A percentile compares a stretch with the other conserved stretches of the same genome.
Conservation (phyloP, 2,888 invertebrate species). For the Tachystola acroxantha region DNA sequence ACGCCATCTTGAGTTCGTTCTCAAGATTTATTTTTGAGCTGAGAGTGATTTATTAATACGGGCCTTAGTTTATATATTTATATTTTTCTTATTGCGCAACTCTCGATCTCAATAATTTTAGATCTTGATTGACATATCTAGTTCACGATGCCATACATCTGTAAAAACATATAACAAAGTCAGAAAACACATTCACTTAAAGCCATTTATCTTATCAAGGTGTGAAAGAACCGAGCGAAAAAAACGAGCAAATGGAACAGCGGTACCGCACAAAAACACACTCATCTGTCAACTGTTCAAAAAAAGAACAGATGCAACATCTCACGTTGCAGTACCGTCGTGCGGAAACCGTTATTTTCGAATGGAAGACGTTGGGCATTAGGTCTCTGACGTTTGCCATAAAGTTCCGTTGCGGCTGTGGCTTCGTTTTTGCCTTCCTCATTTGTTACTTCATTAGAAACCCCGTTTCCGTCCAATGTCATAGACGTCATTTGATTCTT, state of each 20-base stretch:
- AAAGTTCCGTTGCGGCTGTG: too few relatives aligned
- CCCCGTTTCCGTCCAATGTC: too few relatives aligned
- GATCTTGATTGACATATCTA: conserved; percentile 1
- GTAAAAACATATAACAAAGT: conserved; percentile 1
- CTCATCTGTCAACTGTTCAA: not conserved
- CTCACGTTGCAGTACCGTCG: conserved; percentile 2
- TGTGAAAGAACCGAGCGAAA: conserved; percentile 4
- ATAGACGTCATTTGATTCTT: too few relatives aligned
- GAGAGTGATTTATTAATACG: too few relatives aligned
- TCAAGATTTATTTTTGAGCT: too few relatives aligned
- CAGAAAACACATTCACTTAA: not conserved
- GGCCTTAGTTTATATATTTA: too few relatives aligned
- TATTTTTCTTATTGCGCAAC: too few relatives aligned
- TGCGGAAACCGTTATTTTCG: conserved; percentile 5
- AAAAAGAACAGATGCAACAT: conserved; percentile 11
- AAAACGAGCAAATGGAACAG: not conserved
- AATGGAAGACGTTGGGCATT: not conserved
- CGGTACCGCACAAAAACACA: conserved; percentile 8
- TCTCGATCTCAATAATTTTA: too few relatives aligned
- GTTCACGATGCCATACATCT: conserved; percentile 3
- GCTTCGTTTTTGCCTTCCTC: too few relatives aligned
- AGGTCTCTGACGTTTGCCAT: not conserved
- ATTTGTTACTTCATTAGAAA: too few relatives aligned
- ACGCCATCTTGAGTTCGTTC: too few relatives aligned
- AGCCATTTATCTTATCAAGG: not conserved